Conservation (phyloP, 2,797 vertebrate species). For the Tangara arthus region DNA sequence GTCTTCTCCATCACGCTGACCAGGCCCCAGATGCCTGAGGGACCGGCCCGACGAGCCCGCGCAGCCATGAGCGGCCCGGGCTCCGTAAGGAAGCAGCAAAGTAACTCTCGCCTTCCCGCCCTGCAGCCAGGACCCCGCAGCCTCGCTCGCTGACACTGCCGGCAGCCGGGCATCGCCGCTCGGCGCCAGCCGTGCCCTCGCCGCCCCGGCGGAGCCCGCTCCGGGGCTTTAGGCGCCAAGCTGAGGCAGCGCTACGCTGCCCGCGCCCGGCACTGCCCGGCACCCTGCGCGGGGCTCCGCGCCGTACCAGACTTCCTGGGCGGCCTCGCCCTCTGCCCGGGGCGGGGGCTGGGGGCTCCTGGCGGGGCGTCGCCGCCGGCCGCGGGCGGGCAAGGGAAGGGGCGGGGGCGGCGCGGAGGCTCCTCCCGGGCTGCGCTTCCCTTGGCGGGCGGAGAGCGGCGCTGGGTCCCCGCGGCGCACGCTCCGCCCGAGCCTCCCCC, state of each 20-base stretch:
- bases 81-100: neutral
- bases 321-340: neutral
- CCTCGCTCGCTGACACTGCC: too few relatives aligned
- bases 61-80: neutral
- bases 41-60: neutral
- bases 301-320: neutral
- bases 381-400: neutral
- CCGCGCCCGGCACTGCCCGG: neutral
- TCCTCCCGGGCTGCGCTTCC: constrained; percentile 52
- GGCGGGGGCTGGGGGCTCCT: neutral
- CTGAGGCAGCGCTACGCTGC: neutral
- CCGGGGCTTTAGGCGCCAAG: constrained; percentile 57
- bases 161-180: neutral
- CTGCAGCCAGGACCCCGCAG: neutral
- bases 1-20: neutral
- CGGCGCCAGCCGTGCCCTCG: neutral
- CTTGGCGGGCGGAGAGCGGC: constrained; percentile 48
- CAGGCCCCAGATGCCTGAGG: neutral
- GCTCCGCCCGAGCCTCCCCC: neutral
- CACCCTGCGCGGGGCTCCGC: neutral
- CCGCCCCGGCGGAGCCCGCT: neutral
- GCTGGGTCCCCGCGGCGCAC: constrained; percentile 45
- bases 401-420: neutral
- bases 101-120: neutral
- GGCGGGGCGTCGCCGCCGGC: constrained; percentile 50